Conservation (phyloP, 2,888 invertebrate genomes). For the Mantis religiosa region DNA sequence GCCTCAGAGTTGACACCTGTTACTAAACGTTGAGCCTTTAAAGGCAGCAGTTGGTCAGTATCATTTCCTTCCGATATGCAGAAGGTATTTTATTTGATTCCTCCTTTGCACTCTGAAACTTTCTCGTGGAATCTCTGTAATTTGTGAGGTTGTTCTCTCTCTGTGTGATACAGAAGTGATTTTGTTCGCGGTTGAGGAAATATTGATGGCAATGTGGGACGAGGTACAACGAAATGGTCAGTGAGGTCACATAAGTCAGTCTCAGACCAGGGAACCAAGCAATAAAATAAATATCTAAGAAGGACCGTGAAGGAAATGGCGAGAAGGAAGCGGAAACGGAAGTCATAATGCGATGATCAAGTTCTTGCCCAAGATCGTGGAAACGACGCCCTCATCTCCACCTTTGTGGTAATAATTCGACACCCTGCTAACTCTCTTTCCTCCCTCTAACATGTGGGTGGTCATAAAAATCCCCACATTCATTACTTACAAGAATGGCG, state of each 20-base stretch:
- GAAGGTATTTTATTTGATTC: not conserved
- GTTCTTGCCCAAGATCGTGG: not conserved
- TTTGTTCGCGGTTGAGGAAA: not conserved
- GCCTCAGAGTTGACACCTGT: too few species aligned
- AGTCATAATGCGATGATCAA: slow-evolving; percentile 15
- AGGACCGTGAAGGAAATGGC: not conserved
- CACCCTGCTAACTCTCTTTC: not conserved
- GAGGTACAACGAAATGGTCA: not conserved
- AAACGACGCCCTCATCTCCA: not conserved
- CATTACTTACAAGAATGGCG: not conserved
- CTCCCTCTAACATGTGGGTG: not conserved
- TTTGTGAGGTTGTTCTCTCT: not conserved
- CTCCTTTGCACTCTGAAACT: too few species aligned
- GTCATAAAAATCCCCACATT: not conserved
- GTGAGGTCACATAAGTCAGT: not conserved
- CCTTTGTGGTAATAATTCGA: not conserved
- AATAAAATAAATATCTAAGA: slow-evolving; percentile 11
- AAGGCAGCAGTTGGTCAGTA: too few species aligned
- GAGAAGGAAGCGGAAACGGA: not conserved
- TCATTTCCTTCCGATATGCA: too few species aligned
- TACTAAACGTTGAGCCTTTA: too few species aligned
- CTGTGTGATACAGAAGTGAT: not conserved
- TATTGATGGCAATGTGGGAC: not conserved
- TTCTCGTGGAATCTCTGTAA: not conserved
- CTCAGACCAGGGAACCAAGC: not conserved